phyloP scores from a whole-genome alignment of 1,140 invertebrate species.

The Drosophila truncata region DNA sequence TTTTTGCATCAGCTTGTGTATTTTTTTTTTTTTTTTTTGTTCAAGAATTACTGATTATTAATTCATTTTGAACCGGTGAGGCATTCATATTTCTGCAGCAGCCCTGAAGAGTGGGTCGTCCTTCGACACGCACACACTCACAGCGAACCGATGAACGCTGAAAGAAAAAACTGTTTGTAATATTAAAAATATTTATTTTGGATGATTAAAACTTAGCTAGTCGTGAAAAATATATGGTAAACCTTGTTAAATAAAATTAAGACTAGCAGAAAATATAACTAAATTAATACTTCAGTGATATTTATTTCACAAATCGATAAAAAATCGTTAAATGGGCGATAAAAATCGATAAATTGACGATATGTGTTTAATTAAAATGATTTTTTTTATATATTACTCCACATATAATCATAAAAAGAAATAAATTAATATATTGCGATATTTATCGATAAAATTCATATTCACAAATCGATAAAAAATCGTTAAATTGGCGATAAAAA shows the following conservation, averaged over 20 bases:
- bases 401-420: neutral
- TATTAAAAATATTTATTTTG: neutral
- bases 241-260: neutral
- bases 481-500: too few relatives aligned
- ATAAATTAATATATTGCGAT: neutral
- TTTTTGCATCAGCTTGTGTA: conserved; percentile 27
- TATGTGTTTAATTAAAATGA: too few relatives aligned
- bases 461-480: neutral
- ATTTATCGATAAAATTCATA: neutral
- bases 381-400: neutral
- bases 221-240: neutral
- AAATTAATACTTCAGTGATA: neutral
- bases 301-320: neutral
- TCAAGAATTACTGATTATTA: conserved; percentile 83
- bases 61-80: conserved; percentile 82
- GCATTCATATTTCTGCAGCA: conserved; percentile 79
- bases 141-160: neutral
- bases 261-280: neutral
- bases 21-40: conserved; percentile 60
- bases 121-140: conserved; percentile 53
- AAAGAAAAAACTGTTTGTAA: neutral
- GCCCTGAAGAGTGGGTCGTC: conserved; percentile 70
- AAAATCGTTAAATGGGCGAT: too few relatives aligned
- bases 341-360: too few relatives aligned
- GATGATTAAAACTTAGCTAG: too few relatives aligned